A percentile compares a stretch with the other conserved stretches of the same genome.
Evolutionary conservation across 1,140 invertebrate genomes (phyloP).

Genomic region (Drosophila ambigua): DNA sequence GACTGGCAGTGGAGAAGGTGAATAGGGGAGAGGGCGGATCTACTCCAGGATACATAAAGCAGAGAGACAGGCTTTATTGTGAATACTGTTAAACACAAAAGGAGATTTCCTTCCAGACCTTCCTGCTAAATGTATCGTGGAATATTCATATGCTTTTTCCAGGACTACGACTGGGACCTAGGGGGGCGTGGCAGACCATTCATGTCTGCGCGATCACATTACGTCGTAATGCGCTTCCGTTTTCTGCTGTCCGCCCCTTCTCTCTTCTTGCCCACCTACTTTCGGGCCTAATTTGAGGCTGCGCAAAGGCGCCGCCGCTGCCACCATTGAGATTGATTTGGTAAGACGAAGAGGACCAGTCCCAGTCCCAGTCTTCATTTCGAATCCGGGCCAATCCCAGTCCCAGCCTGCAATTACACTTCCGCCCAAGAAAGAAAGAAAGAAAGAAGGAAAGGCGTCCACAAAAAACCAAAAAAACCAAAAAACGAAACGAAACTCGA

Average conservation of each 20-base stretch:
- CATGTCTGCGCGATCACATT: slow-evolving; percentile 64
- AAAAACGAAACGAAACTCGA: slow-evolving; percentile 16
- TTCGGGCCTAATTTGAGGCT: slow-evolving; percentile 34
- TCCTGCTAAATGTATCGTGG: too few species aligned
- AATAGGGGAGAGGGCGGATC: too few species aligned
- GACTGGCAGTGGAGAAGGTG: too few species aligned
- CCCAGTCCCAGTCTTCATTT: slow-evolving; percentile 14
- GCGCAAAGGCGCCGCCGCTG: slow-evolving; percentile 56
- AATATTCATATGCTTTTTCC: too few species aligned
- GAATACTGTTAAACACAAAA: too few species aligned
- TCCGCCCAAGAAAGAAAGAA: slow-evolving; percentile 48
- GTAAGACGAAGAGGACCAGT: slow-evolving; percentile 13
- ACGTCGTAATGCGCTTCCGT: slow-evolving; percentile 77
- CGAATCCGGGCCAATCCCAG: slow-evolving; percentile 37
- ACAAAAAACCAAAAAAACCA: slow-evolving; percentile 2
- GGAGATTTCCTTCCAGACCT: too few species aligned
- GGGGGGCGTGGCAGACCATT: slow-evolving; percentile 53
- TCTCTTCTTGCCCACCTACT: neutral
- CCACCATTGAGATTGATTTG: slow-evolving; percentile 45
- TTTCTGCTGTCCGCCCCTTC: slow-evolving; percentile 31
- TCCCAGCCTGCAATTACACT: slow-evolving; percentile 65
- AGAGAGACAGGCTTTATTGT: too few species aligned
- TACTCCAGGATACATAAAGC: too few species aligned
- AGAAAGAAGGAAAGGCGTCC: slow-evolving; percentile 14
- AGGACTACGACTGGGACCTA: too few species aligned